Percentiles rank a stretch among this genome's conserved stretches.
These are phyloP conservation scores for Gandaritis pyraliata DNA, from an alignment of 2,888 invertebrate genomes.

Conservation along the genomic window DNA sequence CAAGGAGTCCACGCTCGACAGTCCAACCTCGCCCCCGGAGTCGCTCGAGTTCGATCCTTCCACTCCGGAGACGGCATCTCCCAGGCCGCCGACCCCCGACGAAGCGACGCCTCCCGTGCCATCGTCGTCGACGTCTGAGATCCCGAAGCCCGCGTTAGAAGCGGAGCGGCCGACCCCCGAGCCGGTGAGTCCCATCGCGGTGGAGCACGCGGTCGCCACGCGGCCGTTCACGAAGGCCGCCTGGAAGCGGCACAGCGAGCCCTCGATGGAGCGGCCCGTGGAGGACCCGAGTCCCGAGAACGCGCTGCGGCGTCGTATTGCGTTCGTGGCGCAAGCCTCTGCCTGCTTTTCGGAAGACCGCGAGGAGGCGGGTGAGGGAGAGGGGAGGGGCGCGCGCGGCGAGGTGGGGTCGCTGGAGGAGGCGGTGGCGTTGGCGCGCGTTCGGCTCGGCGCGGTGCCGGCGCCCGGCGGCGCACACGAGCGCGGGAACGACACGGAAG, in stretches of 20 bases:
- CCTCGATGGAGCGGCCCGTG: conserved; percentile 72
- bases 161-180: conserved; percentile 44
- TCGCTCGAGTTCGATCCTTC: conserved; percentile 21
- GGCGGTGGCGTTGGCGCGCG: conserved; percentile 79
- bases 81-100: conserved; percentile 39
- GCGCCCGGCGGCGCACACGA: conserved; percentile 70
- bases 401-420: conserved; percentile 81
- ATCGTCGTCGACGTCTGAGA: conserved; percentile 14
- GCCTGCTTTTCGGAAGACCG: conserved; percentile 80
- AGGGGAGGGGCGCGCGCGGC: conserved; percentile 35
- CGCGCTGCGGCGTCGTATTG: conserved; percentile 77
- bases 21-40: conserved; percentile 26
- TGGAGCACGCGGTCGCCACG: conserved; percentile 79
- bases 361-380: conserved; percentile 68
- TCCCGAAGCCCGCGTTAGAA: conserved; percentile 37
- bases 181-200: conserved; percentile 71
- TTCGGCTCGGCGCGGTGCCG: conserved; percentile 71
- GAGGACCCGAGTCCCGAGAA: conserved; percentile 78
- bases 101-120: conserved; percentile 20
- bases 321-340: conserved; percentile 82
- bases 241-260: conserved; percentile 73
- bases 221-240: conserved; percentile 82
- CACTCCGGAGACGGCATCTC: conserved; percentile 28
- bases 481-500: conserved; percentile 74
- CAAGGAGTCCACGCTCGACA: conserved; percentile 43